Base-by-base conservation (phyloP, 2,797 vertebrate species). In the Synaphobranchus kaupii region DNA sequence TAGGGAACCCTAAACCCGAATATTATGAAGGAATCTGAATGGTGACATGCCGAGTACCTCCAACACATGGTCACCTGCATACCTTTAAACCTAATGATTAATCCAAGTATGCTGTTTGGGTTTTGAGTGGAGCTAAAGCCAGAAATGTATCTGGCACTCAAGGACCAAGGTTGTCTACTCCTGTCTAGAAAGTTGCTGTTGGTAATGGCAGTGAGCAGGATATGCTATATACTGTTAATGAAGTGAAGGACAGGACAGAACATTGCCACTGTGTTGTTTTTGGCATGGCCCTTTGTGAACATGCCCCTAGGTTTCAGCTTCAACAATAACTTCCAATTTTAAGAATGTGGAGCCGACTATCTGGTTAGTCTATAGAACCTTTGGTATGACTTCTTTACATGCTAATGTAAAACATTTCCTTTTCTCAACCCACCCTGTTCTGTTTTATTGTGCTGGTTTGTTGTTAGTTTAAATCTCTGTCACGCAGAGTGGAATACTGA, bases 341-440 rank as follows among this genome's bases (percentile, higher is more conserved):
- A 44, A 78, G 73, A 7, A 22, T 78, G 9, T 47, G 31, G 39
- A 44, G 39, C 34, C 25, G 73, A 78, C 73, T 25, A 78, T 44
- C 39, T 78, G 73, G 73, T 78, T 78, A 44, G 34, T 78, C 73
- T 78, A 47, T 44, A 22, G 73, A 78, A 78, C 17, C 73, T 44
- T 25, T 76, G 39, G 2, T 44, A 39, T 44, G n/a, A 31, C 68
- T 31, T 44, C 20, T 44, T 34, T 15, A 76, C 15, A 76, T 44
- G 20, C 7, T 76, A 13, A 39, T 76, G 20, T 39, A 22, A 39
- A 76, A 20, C 63, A 34, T 31, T 80, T 9, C 47, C 1, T 48
- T 22, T 50, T 10, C 22, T 81, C 50, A n/a, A 9, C 25, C 39
- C 3, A 78, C 28, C 73, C 20, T 44, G 1, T 9, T 47, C 39